These are phyloP conservation scores for Standfussiana lucernea DNA, from an alignment of 2,888 invertebrate species.

Conservation along the genomic window DNA sequence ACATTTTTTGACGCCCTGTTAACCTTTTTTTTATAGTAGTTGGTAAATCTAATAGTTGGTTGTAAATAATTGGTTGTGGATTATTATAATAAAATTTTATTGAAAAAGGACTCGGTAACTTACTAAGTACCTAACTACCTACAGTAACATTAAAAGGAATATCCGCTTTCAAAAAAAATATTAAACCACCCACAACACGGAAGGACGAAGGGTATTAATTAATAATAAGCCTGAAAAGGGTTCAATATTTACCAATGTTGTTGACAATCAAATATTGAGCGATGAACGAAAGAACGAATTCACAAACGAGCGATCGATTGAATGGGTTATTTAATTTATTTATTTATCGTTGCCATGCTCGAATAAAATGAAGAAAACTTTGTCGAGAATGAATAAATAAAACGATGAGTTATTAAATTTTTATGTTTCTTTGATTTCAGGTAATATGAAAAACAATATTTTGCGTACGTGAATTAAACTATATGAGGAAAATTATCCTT, in stretches of 20 bases:
- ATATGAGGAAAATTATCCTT: background rate
- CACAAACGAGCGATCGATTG: slow-evolving; percentile 23
- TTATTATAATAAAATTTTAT: too few relatives aligned
- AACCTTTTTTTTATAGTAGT: too few relatives aligned
- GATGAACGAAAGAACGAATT: slow-evolving; percentile 40
- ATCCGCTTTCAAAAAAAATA: background rate
- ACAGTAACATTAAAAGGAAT: background rate
- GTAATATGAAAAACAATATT: slow-evolving; percentile 14
- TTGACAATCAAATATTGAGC: slow-evolving; percentile 40
- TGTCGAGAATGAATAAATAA: slow-evolving; percentile 7
- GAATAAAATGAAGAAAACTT: slow-evolving; percentile 2
- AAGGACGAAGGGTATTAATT: slow-evolving; percentile 20
- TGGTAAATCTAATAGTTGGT: too few relatives aligned
- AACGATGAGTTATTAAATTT: background rate
- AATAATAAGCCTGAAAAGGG: slow-evolving; percentile 14
- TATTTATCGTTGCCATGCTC: slow-evolving; percentile 25
- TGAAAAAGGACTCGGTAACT: background rate
- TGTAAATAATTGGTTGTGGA: too few relatives aligned
- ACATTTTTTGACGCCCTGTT: too few relatives aligned
- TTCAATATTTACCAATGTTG: slow-evolving; percentile 34
- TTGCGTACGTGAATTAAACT: background rate
- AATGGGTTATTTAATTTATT: slow-evolving; percentile 34
- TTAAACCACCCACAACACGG: background rate
- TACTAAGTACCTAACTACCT: background rate
- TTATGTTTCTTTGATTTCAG: slow-evolving; percentile 32